Evolutionary conservation across 2,797 vertebrate genomes (phyloP).

Genomic region (Malurus splendens): DNA sequence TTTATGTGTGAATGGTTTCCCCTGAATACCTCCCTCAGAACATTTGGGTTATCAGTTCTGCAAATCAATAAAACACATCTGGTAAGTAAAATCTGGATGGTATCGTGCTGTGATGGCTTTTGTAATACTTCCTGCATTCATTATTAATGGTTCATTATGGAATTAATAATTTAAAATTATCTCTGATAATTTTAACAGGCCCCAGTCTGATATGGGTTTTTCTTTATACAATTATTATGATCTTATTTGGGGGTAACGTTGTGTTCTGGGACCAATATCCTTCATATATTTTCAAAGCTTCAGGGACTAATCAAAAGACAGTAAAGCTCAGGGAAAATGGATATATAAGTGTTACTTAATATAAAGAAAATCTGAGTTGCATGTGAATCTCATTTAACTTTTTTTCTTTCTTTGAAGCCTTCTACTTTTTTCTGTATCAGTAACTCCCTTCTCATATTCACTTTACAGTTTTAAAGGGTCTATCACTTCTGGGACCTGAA

Average conservation of each 20-base stretch:
- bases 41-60: slow-evolving; percentile 52
- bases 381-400: background rate
- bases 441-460: background rate
- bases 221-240: background rate
- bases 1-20: slow-evolving; percentile 55
- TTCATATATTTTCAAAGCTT: slow-evolving; percentile 3
- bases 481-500: background rate
- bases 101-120: slow-evolving; percentile 58
- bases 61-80: slow-evolving; percentile 70
- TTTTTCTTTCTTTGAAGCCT: background rate
- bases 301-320: background rate
- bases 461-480: background rate
- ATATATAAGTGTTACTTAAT: background rate
- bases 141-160: slow-evolving; percentile 71
- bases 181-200: slow-evolving; percentile 63
- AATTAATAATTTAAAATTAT: slow-evolving; percentile 72
- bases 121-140: slow-evolving; percentile 69
- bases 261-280: background rate
- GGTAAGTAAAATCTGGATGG: slow-evolving; percentile 54
- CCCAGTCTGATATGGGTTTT: background rate
- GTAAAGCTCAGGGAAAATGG: background rate
- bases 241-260: background rate
- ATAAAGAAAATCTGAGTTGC: slow-evolving; percentile 4
- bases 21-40: slow-evolving; percentile 50
- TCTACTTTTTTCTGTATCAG: background rate